These are phyloP conservation scores for Nerophis lumbriciformis DNA, from an alignment of 2,113 vertebrate species.

Conservation along the genomic window DNA sequence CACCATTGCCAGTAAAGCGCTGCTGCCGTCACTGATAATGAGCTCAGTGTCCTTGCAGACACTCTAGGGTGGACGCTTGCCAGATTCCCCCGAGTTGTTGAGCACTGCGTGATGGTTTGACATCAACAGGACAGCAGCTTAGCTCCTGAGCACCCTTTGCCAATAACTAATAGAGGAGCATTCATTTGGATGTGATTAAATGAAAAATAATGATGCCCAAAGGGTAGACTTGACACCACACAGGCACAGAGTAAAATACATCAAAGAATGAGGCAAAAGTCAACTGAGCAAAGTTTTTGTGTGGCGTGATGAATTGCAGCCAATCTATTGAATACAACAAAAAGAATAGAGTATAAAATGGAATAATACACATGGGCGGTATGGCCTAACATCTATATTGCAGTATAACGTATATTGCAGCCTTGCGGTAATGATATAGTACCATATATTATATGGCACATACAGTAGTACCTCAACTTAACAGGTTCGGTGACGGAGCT, in stretches of 20 bases:
- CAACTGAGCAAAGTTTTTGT: conserved; percentile 10
- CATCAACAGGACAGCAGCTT: conserved; percentile 35
- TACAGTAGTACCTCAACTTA: too few relatives aligned
- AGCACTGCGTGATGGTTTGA: conserved; percentile 31
- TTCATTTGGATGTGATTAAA: conserved; percentile 53
- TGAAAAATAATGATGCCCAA: conserved; percentile 34
- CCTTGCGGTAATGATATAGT: too few relatives aligned
- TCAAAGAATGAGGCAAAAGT: conserved; percentile 17
- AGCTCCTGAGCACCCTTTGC: conserved; percentile 19
- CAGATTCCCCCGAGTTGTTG: conserved; percentile 31
- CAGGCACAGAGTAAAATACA: conserved; percentile 7
- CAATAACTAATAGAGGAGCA: conserved; percentile 23
- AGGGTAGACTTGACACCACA: conserved; percentile 21
- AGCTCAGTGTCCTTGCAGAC: conserved; percentile 53
- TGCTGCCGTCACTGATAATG: conserved; percentile 57
- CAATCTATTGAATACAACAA: conserved; percentile 16
- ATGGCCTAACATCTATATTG: too few relatives aligned
- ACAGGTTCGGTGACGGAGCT: too few relatives aligned
- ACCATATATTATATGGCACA: too few relatives aligned
- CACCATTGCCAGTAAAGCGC: conserved; percentile 38
- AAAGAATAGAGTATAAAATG: too few relatives aligned
- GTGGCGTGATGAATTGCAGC: neutral
- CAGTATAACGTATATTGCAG: too few relatives aligned
- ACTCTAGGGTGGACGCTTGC: conserved; percentile 28
- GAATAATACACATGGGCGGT: too few relatives aligned